Conservation (phyloP, 2,888 invertebrate genomes). For the Platycheirus rosarum region DNA sequence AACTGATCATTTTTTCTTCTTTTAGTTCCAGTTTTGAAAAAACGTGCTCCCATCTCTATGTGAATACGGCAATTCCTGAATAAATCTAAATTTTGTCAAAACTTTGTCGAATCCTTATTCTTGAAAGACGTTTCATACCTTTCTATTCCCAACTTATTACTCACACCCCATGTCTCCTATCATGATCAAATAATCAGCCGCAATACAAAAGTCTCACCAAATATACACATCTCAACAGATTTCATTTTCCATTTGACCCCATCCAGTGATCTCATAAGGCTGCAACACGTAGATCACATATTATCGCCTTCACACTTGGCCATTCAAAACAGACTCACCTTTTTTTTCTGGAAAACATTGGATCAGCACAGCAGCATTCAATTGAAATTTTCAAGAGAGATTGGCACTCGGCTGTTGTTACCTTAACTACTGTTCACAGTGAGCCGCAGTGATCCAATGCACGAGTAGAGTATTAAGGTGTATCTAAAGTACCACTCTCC, state of each 20-base stretch:
- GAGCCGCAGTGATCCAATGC: neutral
- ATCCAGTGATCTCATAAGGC: conserved; percentile 52
- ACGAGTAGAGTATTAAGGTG: conserved; percentile 14
- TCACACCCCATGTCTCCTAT: conserved; percentile 2
- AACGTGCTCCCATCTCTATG: no score
- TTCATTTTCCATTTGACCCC: conserved; percentile 54
- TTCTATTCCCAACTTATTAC: neutral
- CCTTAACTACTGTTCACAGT: conserved; percentile 41
- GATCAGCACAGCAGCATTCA: conserved; percentile 32
- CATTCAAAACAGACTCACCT: conserved; percentile 2
- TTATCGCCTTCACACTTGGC: conserved; percentile 49
- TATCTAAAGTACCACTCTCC: conserved; percentile 10
- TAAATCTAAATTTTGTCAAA: no score
- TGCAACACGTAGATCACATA: conserved; percentile 22
- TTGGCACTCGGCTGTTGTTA: conserved; percentile 30
- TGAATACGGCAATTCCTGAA: no score
- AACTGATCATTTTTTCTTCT: no score
- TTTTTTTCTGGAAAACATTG: conserved; percentile 32
- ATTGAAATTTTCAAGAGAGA: conserved; percentile 44
- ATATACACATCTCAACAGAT: conserved; percentile 41
- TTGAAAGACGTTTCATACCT: no score
- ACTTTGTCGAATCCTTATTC: no score
- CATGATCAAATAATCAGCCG: neutral
- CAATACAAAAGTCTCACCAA: conserved; percentile 20
- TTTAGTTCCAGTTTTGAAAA: no score